Conservation (phyloP, 2,888 invertebrate species). For the Pyrrhosoma nymphula region DNA sequence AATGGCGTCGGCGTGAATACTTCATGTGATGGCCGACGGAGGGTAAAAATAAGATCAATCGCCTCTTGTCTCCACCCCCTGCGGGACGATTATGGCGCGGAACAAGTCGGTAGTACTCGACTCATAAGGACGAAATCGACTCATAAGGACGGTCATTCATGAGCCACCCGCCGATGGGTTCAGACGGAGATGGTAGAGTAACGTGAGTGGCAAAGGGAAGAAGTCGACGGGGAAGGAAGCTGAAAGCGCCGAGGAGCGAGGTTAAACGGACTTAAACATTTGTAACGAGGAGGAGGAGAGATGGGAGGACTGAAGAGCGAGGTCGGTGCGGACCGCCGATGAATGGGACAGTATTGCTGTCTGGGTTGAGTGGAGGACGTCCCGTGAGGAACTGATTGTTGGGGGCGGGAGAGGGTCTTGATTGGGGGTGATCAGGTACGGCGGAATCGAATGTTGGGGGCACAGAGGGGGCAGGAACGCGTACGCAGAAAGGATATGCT, state of each 20-base stretch:
- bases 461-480: neutral
- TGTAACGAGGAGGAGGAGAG: neutral
- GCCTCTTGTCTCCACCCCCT: neutral
- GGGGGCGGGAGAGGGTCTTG: neutral
- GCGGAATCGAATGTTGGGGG: conserved; percentile 2
- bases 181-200: neutral
- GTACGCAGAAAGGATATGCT: neutral
- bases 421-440: neutral
- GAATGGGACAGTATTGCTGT: neutral
- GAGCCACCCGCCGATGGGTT: neutral
- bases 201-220: neutral
- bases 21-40: neutral
- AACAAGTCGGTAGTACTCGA: neutral
- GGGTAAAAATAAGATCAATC: neutral
- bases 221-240: neutral
- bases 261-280: conserved; percentile 11
- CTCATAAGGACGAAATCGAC: conserved; percentile 7
- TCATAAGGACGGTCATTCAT: conserved; percentile 40
- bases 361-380: neutral
- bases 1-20: neutral
- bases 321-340: neutral
- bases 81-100: neutral
- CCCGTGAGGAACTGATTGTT: neutral
- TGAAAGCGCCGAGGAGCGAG: neutral
- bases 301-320: neutral